Conservation (phyloP, 2,888 invertebrate genomes). For the Cerceris rybyensis region DNA sequence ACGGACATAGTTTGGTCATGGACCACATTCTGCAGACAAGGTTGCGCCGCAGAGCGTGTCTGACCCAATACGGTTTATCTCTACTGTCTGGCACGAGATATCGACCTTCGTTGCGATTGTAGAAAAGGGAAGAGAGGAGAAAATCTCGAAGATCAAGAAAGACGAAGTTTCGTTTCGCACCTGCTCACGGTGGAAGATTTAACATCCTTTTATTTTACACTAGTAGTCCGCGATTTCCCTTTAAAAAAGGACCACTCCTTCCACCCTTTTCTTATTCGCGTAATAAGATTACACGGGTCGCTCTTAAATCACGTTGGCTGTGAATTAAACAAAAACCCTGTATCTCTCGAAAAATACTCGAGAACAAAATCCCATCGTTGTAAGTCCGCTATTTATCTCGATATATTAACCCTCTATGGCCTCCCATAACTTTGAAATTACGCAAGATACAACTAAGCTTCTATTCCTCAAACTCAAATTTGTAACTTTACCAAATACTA, state of each 20-base stretch:
- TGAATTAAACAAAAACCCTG: slow-evolving; percentile 9
- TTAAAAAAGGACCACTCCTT: background rate
- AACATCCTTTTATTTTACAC: slow-evolving; percentile 15
- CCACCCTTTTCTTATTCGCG: background rate
- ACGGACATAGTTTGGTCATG: background rate
- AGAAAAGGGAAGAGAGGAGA: slow-evolving; percentile 1
- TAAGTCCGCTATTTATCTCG: background rate
- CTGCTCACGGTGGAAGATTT: slow-evolving; percentile 33
- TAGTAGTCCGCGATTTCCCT: background rate
- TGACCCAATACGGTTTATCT: slow-evolving; percentile 9
- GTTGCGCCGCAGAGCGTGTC: slow-evolving; percentile 3
- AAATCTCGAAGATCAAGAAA: slow-evolving; percentile 24
- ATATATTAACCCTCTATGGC: no score
- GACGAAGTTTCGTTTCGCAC: slow-evolving; percentile 12
- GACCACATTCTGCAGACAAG: slow-evolving; percentile 2
- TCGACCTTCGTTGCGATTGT: slow-evolving; percentile 7
- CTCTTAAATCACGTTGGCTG: slow-evolving; percentile 13
- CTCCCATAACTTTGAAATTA: no score
- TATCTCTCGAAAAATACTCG: background rate
- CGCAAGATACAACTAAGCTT: no score
- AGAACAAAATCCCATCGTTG: background rate
- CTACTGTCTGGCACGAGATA: slow-evolving; percentile 5
- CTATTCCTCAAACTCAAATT: no score
- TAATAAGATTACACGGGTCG: slow-evolving; percentile 35
- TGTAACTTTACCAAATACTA: no score